These are phyloP conservation scores for Thera obeliscata DNA, from an alignment of 2,888 invertebrate species.

Conservation along the genomic window DNA sequence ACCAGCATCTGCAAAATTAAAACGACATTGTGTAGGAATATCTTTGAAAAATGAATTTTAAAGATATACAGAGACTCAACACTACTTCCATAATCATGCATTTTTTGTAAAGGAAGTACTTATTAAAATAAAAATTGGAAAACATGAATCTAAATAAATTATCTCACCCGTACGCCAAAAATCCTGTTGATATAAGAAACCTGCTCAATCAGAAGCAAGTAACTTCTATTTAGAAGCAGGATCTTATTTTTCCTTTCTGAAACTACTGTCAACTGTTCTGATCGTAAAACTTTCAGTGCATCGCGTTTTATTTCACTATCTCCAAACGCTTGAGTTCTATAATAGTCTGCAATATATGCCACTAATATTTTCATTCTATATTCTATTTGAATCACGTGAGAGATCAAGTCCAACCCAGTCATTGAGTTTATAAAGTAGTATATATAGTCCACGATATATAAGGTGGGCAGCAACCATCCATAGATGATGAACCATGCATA, in stretches of 20 bases:
- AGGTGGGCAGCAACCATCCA: conserved; percentile 18
- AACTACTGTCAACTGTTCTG: conserved; percentile 31
- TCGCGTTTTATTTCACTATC: not conserved
- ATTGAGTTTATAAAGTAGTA: conserved; percentile 43
- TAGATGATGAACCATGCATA: conserved; percentile 24
- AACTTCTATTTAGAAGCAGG: conserved; percentile 39
- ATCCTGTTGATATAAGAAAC: conserved; percentile 37
- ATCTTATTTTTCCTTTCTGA: conserved; percentile 26
- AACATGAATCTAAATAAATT: not conserved
- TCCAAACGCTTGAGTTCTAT: not conserved
- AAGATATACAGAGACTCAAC: too few relatives aligned
- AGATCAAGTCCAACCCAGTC: conserved; percentile 35
- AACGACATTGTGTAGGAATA: too few relatives aligned
- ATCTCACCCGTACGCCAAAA: conserved; percentile 44
- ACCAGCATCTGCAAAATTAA: conserved; percentile 25
- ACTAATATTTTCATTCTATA: conserved; percentile 36
- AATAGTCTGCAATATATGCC: conserved; percentile 27
- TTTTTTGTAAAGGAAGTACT: not conserved
- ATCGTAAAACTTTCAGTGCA: conserved; percentile 4
- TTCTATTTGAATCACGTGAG: conserved; percentile 46
- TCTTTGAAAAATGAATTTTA: too few relatives aligned
- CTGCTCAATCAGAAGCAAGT: conserved; percentile 44
- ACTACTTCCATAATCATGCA: too few relatives aligned
- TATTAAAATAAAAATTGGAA: conserved; percentile 21
- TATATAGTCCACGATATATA: conserved; percentile 42